phyloP scores from a whole-genome alignment of 2,888 invertebrate species.

The Morpho helenor region DNA sequence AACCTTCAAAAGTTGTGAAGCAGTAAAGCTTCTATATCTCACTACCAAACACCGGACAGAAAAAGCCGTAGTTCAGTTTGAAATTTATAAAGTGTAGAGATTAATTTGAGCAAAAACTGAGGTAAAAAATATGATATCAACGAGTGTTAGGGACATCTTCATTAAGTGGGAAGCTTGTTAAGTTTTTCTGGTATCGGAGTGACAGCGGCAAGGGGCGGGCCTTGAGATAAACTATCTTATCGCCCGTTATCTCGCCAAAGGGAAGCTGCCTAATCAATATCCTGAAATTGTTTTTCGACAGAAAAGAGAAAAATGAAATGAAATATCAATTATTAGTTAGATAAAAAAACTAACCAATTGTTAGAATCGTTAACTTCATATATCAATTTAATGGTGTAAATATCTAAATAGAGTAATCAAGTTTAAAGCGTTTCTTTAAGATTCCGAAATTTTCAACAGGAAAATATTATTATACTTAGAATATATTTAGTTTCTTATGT shows the following conservation, averaged over 20 bases:
- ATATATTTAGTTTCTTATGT: too few species aligned
- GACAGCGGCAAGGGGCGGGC: slow-evolving; percentile 43
- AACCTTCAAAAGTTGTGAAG: background rate
- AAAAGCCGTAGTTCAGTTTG: background rate
- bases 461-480: too few species aligned
- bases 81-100: slow-evolving; percentile 6
- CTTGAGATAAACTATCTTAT: slow-evolving; percentile 66
- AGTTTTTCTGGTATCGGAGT: slow-evolving; percentile 39
- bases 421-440: too few species aligned
- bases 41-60: background rate
- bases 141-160: slow-evolving; percentile 34
- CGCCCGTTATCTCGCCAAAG: slow-evolving; percentile 48
- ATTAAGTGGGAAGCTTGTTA: slow-evolving; percentile 30
- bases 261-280: slow-evolving; percentile 61
- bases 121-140: slow-evolving; percentile 25
- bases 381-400: too few species aligned
- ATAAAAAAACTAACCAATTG: too few species aligned
- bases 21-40: background rate
- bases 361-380: too few species aligned
- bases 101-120: slow-evolving; percentile 8
- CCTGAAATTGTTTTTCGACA: slow-evolving; percentile 27
- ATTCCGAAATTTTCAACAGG: too few species aligned
- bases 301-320: too few species aligned
- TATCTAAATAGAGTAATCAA: too few species aligned
- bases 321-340: too few species aligned